Evolutionary conservation across 2,113 vertebrate species (phyloP).

Genomic region (Triplophysa siluroides): DNA sequence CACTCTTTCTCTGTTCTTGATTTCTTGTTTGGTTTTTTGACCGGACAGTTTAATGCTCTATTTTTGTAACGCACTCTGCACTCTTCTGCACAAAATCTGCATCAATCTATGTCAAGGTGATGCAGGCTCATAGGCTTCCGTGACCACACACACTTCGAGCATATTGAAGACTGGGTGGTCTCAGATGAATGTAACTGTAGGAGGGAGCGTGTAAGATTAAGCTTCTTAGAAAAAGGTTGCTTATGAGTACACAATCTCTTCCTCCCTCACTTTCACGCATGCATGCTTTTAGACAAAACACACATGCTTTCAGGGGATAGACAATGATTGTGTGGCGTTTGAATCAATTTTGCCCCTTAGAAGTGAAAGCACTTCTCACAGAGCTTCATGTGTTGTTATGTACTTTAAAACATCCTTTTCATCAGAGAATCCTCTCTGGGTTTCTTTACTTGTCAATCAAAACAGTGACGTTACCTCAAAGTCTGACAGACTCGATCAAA

Average conservation of each 20-base stretch:
- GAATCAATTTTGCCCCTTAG: neutral
- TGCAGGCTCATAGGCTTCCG: slow-evolving; percentile 15
- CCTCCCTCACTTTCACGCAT: slow-evolving; percentile 7
- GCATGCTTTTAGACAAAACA: slow-evolving; percentile 23
- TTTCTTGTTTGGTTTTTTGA: neutral
- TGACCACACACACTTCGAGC: slow-evolving; percentile 41
- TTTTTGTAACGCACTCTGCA: slow-evolving; percentile 55
- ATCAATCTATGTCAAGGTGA: slow-evolving; percentile 19
- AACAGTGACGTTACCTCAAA: slow-evolving; percentile 31
- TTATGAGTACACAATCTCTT: slow-evolving; percentile 25
- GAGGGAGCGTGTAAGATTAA: slow-evolving; percentile 31
- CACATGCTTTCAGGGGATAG: slow-evolving; percentile 24
- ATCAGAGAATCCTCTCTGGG: neutral
- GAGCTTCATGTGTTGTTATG: slow-evolving; percentile 19
- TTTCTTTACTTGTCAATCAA: neutral
- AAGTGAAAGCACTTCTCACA: neutral
- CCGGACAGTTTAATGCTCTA: slow-evolving; percentile 56
- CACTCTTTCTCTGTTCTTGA: neutral
- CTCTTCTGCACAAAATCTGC: slow-evolving; percentile 33
- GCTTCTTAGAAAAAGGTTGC: slow-evolving; percentile 13
- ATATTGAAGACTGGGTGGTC: slow-evolving; percentile 50
- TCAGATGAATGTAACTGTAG: slow-evolving; percentile 30
- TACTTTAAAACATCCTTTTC: neutral
- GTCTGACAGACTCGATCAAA: slow-evolving; percentile 4
- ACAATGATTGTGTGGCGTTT: slow-evolving; percentile 25